Evolutionary conservation across 2,113 vertebrate species (phyloP).

Genomic region (Archilochus colubris): DNA sequence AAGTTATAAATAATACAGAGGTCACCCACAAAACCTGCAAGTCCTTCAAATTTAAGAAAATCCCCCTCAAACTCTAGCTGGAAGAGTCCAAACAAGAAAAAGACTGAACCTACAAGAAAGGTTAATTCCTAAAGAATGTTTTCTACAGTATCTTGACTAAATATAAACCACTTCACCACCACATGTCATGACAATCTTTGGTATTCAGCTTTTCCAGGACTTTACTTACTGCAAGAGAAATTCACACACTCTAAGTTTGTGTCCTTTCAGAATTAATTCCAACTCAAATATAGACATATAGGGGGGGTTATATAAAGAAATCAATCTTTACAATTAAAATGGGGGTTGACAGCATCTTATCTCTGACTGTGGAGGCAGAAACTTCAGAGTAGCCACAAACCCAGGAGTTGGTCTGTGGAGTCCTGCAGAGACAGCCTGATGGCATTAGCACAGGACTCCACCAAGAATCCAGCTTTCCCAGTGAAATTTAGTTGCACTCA

Average conservation of each 20-base stretch:
- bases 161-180: neutral
- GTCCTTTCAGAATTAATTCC: neutral
- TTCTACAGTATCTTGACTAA: neutral
- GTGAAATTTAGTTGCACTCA: neutral
- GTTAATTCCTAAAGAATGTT: neutral
- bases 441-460: neutral
- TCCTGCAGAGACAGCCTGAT: neutral
- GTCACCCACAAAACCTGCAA: no score
- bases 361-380: neutral
- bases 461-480: neutral
- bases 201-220: neutral
- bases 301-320: neutral
- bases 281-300: neutral
- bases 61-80: neutral
- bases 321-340: neutral
- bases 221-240: neutral
- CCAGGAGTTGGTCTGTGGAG: neutral
- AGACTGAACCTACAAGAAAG: neutral
- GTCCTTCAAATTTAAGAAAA: no score
- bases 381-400: neutral
- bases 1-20: no score
- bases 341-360: neutral
- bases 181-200: neutral
- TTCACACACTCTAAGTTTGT: neutral
- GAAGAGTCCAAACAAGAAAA: neutral